Evolutionary conservation across 2,113 vertebrate species (phyloP).

Genomic region (Regulus satrapa): DNA sequence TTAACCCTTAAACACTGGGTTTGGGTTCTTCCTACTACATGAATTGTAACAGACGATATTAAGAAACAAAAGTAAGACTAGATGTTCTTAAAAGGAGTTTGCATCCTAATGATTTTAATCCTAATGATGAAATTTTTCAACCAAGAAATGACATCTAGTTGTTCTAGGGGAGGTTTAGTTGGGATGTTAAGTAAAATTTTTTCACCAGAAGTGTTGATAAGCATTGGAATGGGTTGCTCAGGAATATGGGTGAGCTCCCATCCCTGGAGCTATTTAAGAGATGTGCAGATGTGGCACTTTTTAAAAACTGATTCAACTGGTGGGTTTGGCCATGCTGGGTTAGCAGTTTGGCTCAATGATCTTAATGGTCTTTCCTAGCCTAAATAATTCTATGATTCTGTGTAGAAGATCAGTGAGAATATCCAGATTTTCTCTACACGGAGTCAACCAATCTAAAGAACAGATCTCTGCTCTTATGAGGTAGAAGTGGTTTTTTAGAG

Average conservation of each 20-base stretch:
- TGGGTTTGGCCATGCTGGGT: not conserved
- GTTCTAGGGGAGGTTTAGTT: not conserved
- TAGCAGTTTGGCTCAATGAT: not conserved
- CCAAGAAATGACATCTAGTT: not conserved
- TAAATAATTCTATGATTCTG: not conserved
- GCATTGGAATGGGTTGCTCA: not conserved
- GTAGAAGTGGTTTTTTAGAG: not conserved
- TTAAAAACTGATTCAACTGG: not conserved
- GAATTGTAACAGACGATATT: not conserved
- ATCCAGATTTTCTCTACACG: not conserved
- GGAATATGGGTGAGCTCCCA: not conserved
- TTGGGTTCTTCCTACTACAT: not conserved
- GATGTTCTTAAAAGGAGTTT: not conserved
- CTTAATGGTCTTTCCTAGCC: not conserved
- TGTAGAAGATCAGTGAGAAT: not conserved
- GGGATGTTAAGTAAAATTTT: not conserved
- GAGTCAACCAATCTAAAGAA: not conserved
- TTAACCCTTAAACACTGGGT: not conserved
- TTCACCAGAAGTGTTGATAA: not conserved
- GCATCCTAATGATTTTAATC: not conserved
- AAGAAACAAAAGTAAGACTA: not conserved
- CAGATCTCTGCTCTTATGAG: not conserved
- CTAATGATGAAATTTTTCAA: not conserved
- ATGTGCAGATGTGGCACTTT: fast-evolving
- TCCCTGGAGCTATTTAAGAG: not conserved